Evolutionary conservation across 1,140 invertebrate genomes (phyloP), one percentile per base, ranked within the genome.

Genomic region (Hermetia illucens): DNA sequence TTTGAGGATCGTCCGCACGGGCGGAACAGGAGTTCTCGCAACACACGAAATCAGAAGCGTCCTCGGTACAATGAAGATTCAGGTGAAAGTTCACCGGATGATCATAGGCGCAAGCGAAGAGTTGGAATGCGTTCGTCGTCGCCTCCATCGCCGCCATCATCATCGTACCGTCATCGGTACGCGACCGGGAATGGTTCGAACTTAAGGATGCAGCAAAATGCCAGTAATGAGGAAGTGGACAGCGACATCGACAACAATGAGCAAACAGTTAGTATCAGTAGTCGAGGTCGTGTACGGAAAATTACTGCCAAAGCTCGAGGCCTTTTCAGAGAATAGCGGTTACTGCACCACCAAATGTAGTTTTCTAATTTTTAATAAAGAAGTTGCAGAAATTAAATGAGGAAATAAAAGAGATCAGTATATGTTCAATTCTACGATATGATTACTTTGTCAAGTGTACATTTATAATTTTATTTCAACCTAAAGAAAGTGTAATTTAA

Each of bases 201-300:
- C 34, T 21, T 9, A 38, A 32, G 5, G 34, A 41, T 2, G 40
- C 16, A 37, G n/a, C 16, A 39, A 20, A 24, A 44, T 24, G 13
- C 24, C 9, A 46, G 40, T 31, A 37, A 38, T 15, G 42, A 48
- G 20, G 45, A 44, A 34, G 44, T 44, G 36, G 49, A 48, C 18
- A 52, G 41, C 38, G 52, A 51, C 24, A 55, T 50, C 2, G 53
- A 64, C 34, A 58, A 58, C 13, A 62, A 66, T 17, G 61, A 55
- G 20, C 62, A 61, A 49, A 49, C 70, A 49, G 68, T 78, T 46
- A 69, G 72, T 64, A 67, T 83, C 22, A 90, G 86, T 58, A 89
- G 83, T 50, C 69, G 87, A 21, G 88, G 88, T 5, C 69, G 87
- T 24, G 71, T 91, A 25, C 71, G 86, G 19, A 83, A 80, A 62